These are phyloP conservation scores for Caenorhabditis latens DNA, from an alignment of 1,140 invertebrate species.

Conservation along the genomic window DNA sequence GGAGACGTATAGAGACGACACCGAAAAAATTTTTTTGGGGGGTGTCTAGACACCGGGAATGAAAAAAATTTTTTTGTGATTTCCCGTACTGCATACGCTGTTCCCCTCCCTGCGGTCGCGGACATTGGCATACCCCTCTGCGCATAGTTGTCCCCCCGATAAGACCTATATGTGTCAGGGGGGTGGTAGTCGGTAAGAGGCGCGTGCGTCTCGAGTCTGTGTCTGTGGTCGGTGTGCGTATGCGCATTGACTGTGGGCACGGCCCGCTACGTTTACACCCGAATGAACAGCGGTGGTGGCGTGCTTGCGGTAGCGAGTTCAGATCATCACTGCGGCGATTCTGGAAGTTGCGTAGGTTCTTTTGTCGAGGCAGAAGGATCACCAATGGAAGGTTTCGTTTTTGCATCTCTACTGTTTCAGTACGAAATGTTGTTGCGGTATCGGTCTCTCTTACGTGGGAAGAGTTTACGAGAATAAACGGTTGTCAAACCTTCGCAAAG, in stretches of 20 bases:
- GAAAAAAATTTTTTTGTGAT: no score
- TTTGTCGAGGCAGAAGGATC: not conserved
- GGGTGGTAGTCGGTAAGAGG: not conserved
- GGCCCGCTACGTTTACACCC: not conserved
- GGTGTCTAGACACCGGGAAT: no score
- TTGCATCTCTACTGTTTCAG: slow-evolving; percentile 1
- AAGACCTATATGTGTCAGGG: not conserved
- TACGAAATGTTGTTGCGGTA: not conserved
- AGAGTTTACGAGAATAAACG: slow-evolving; percentile 4
- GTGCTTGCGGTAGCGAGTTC: not conserved
- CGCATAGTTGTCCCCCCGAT: no score
- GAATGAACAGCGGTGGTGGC: not conserved
- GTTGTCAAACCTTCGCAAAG: not conserved
- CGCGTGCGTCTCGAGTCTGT: not conserved
- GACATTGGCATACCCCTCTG: no score
- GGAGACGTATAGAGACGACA: no score
- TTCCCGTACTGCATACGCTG: no score
- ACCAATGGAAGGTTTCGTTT: not conserved
- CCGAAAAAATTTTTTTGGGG: no score
- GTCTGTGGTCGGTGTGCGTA: not conserved
- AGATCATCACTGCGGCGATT: not conserved
- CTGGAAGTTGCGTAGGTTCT: not conserved
- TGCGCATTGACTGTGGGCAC: no score
- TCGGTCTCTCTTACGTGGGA: not conserved
- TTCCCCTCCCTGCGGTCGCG: no score